phyloP scores from a whole-genome alignment of 2,113 vertebrate genomes.

The Meriones unguiculatus region DNA sequence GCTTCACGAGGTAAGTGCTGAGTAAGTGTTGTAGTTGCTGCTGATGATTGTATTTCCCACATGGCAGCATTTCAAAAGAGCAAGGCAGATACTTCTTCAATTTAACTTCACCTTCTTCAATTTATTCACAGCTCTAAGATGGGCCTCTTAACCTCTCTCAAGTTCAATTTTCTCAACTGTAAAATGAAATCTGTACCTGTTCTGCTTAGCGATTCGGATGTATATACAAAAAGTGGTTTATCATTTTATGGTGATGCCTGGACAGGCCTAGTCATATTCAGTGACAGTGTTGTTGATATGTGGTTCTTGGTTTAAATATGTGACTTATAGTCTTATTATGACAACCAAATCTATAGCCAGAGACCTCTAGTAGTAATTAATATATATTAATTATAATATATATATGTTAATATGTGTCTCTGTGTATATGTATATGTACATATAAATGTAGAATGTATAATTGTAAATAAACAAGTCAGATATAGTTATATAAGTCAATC shows the following conservation, averaged over 20 bases:
- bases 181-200: slow-evolving; percentile 46
- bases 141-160: slow-evolving; percentile 36
- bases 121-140: slow-evolving; percentile 52
- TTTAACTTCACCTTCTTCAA: slow-evolving; percentile 54
- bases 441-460: not conserved
- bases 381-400: not conserved
- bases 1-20: slow-evolving; percentile 18
- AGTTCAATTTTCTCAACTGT: slow-evolving; percentile 44
- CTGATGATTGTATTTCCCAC: slow-evolving; percentile 58
- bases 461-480: not conserved
- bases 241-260: not conserved
- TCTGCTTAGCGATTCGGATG: not conserved
- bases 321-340: not conserved
- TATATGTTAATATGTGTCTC: not conserved
- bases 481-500: not conserved
- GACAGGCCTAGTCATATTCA: not conserved
- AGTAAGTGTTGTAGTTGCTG: slow-evolving; percentile 50
- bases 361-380: not conserved
- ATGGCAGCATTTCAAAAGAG: slow-evolving; percentile 47
- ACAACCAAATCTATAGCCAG: not conserved
- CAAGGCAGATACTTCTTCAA: slow-evolving; percentile 61
- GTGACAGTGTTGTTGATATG: not conserved
- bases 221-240: not conserved
- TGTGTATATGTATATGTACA: not conserved
- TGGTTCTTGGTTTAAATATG: not conserved